Base-by-base conservation (phyloP, 2,888 invertebrate genomes). In the Ametastegia equiseti region DNA sequence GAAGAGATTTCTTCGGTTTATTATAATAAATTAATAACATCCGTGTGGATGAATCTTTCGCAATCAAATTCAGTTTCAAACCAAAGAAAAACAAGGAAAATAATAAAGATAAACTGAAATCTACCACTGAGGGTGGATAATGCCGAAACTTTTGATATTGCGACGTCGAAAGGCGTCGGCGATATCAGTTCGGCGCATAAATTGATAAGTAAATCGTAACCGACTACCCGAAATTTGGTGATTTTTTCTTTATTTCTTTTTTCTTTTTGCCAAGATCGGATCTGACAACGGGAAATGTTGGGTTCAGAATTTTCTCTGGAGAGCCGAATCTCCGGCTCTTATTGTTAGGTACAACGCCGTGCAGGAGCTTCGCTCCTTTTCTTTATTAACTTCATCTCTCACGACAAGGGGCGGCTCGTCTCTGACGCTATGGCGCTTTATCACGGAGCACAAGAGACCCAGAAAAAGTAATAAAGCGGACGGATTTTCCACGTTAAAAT, bases 351-450 rank as follows among this genome's bases (percentile, higher is more conserved):
- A 60, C 27, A 30, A 23, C 60, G 60, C 23, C 27, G 30, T 27
- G 60, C 27, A 27, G 5, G 13, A 60, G 27, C 60, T 6, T 30
- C 30, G 60, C 9, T 57, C 57, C 11, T 19, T 30, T 60, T 60
- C 60, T 60, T 60, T 60, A 60, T 60, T 60, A 30, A 27, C 15
- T 60, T 60, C 60, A 60, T 60, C 60, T 30, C 30, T 30, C 30
- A 30, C 27, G 60, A 60, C 60, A 60, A 30, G 60, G 30, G 60
- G 60, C 6, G 13, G 30, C 60, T 60, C n/a, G n/a, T n/a, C 30
- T 30, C 60, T 30, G 60, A 30, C 27, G 27, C 60, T 15, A 27
- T 11, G 15, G 6, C 30, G 30, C 30, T 60, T 60, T 60, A 60
- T 60, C 60, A 60, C 13, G 60, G 30, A 60, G 30, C 60, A 60